Evolutionary conservation across 2,888 invertebrate genomes (phyloP).

Genomic region (Halocaridina rubra): DNA sequence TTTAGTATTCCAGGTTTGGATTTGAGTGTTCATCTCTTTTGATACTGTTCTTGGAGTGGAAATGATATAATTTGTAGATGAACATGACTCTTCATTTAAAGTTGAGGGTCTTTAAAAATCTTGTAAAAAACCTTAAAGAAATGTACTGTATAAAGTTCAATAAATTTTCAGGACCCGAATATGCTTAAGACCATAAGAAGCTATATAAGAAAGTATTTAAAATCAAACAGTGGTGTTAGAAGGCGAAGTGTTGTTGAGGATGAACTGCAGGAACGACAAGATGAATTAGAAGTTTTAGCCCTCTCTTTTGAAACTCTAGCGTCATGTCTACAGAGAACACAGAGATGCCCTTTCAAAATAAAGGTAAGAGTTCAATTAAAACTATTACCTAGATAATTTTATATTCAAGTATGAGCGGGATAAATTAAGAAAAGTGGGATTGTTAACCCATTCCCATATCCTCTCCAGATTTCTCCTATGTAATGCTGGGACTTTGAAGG

Average conservation of each 20-base stretch:
- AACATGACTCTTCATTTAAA: no score
- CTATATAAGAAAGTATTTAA: conserved; percentile 28
- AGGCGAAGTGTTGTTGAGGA: conserved; percentile 22
- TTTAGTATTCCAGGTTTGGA: no score
- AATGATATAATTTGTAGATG: no score
- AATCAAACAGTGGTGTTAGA: background rate
- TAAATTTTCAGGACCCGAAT: conserved; percentile 15
- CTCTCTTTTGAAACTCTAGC: conserved; percentile 35
- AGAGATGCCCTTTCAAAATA: conserved; percentile 45
- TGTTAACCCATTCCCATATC: background rate
- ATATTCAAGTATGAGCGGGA: background rate
- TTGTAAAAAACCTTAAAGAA: no score
- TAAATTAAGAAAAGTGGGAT: no score
- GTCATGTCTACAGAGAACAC: conserved; percentile 29
- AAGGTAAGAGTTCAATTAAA: conserved; percentile 35
- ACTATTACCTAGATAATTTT: no score
- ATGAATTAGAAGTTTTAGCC: conserved; percentile 42
- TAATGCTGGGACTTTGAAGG: no score
- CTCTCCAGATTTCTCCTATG: background rate
- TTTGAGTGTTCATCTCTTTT: no score
- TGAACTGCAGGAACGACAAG: conserved; percentile 33
- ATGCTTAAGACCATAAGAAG: background rate
- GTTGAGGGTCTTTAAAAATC: no score
- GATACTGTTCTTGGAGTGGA: no score
- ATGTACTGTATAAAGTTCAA: no score